phyloP scores from a whole-genome alignment of 2,797 vertebrate species.

The Aplochiton taeniatus region DNA sequence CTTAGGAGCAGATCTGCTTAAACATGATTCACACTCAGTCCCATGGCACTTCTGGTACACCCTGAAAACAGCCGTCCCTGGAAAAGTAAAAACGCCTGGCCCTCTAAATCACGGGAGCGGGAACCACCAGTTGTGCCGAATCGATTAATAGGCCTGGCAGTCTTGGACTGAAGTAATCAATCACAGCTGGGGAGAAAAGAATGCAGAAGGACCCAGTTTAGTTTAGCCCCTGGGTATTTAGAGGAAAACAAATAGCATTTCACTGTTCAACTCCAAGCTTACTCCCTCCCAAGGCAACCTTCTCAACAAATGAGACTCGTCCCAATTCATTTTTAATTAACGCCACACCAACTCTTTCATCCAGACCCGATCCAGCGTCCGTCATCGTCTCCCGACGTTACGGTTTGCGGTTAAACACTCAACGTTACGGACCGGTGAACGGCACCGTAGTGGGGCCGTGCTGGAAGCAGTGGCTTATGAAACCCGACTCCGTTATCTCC shows the following conservation, averaged over 20 bases:
- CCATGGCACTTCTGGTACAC: slow-evolving; percentile 17
- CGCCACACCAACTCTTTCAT: too few relatives aligned
- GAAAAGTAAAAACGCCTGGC: slow-evolving; percentile 34
- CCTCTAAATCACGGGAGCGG: slow-evolving; percentile 54
- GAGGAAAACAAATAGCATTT: slow-evolving; percentile 31
- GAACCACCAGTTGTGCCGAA: slow-evolving; percentile 55
- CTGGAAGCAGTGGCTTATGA: too few relatives aligned
- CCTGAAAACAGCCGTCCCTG: slow-evolving; percentile 23
- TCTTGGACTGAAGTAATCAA: slow-evolving; percentile 67
- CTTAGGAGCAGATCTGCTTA: slow-evolving; percentile 38
- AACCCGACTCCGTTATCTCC: too few relatives aligned
- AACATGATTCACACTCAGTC: slow-evolving; percentile 53
- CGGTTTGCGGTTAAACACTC: too few relatives aligned
- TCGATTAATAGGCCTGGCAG: slow-evolving; percentile 73
- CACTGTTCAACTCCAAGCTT: slow-evolving; percentile 32
- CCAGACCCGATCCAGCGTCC: too few relatives aligned
- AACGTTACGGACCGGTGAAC: too few relatives aligned
- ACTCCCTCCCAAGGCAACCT: slow-evolving; percentile 27
- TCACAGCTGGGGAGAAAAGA: slow-evolving; percentile 56
- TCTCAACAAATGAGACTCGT: slow-evolving; percentile 4
- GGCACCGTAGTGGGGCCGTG: too few relatives aligned
- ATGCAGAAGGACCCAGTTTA: slow-evolving; percentile 28
- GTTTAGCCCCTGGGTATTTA: slow-evolving; percentile 17
- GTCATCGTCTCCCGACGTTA: too few relatives aligned
- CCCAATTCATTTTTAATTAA: too few relatives aligned